Conservation (phyloP, 2,797 vertebrate genomes). For the Propithecus deckenii region DNA sequence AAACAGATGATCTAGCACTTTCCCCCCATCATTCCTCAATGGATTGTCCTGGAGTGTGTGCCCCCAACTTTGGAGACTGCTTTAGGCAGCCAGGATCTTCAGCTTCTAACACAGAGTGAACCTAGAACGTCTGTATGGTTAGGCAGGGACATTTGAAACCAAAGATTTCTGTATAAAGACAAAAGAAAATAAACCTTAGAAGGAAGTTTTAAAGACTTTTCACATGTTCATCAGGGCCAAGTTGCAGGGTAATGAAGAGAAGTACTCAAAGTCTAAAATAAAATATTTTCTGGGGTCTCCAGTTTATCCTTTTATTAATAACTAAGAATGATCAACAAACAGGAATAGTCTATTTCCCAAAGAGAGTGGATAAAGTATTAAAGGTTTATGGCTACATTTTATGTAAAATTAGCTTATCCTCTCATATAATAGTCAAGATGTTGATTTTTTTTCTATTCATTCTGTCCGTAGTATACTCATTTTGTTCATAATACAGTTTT, state of each 20-base stretch:
- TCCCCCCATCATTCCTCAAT: not conserved
- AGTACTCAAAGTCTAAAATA: conserved; percentile 9
- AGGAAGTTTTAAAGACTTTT: not conserved
- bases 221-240: not conserved
- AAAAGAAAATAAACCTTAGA: not conserved
- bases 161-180: not conserved
- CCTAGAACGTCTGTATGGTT: not conserved
- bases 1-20: not conserved
- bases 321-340: not conserved
- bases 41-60: not conserved
- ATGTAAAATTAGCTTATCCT: not conserved
- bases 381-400: not conserved
- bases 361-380: not conserved
- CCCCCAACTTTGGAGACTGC: not conserved
- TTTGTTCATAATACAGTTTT: not conserved
- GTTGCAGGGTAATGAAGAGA: not conserved
- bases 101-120: not conserved
- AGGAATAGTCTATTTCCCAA: not conserved
- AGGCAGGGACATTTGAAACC: not conserved
- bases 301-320: not conserved
- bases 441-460: conserved; percentile 8
- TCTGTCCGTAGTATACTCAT: not conserved
- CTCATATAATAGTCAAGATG: not conserved
- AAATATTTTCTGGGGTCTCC: not conserved
- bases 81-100: not conserved